phyloP scores from a whole-genome alignment of 2,797 vertebrate genomes.

The Microctenopoma stevenorrisi region DNA sequence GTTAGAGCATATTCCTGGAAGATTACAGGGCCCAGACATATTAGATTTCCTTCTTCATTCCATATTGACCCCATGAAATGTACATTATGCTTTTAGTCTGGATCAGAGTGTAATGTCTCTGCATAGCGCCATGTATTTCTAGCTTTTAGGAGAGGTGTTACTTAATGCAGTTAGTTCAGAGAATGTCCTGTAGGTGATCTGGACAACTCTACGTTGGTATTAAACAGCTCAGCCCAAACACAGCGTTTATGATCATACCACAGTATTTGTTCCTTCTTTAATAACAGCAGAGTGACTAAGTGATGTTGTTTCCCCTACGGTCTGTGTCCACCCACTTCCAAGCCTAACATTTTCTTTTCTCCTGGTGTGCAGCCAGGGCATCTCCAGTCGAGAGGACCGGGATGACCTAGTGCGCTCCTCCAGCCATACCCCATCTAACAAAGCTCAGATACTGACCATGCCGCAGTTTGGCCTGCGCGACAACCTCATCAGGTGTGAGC shows the following conservation, averaged over 20 bases:
- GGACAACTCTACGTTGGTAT: neutral
- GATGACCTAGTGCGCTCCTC: constrained; percentile 87
- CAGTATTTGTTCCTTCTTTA: neutral
- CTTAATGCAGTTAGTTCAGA: neutral
- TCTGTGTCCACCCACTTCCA: neutral
- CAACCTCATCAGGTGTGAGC: constrained; percentile 90
- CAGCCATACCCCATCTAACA: constrained; percentile 83
- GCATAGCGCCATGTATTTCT: constrained; percentile 19
- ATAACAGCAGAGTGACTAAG: constrained; percentile 13
- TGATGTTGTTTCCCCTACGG: too few species aligned
- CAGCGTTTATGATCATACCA: neutral
- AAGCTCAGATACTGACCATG: constrained; percentile 88
- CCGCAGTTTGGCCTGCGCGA: constrained; percentile 90
- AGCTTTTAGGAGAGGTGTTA: constrained; percentile 6
- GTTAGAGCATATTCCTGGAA: constrained; percentile 56
- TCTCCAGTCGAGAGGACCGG: constrained; percentile 81
- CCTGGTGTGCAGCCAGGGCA: constrained; percentile 79
- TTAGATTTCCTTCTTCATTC: constrained; percentile 45
- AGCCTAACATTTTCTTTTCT: constrained; percentile 15
- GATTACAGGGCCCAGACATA: constrained; percentile 27
- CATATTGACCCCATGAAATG: constrained; percentile 38
- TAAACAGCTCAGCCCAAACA: neutral
- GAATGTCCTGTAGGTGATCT: neutral
- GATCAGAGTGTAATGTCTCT: constrained; percentile 10
- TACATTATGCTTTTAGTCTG: constrained; percentile 20